Percentiles rank a stretch among this genome's conserved stretches.
These are phyloP conservation scores for Phortica variegata DNA, from an alignment of 1,140 invertebrate genomes.

Conservation along the genomic window DNA sequence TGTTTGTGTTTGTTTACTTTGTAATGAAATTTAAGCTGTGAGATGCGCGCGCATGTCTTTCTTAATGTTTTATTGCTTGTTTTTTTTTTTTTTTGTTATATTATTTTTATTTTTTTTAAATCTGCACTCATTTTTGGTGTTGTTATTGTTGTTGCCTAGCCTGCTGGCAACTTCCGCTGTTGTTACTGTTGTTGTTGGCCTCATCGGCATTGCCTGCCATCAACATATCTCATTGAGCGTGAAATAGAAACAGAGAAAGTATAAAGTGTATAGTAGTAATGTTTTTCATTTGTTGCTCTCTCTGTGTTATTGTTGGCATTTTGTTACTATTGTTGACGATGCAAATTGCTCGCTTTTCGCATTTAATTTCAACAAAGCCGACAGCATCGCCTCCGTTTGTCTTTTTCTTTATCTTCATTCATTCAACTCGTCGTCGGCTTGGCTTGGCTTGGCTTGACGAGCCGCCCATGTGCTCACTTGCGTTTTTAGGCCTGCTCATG, in stretches of 20 bases:
- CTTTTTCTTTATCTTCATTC: conserved; percentile 15
- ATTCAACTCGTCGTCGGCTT: no score
- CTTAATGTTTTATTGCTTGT: no score
- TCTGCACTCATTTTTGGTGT: conserved; percentile 28
- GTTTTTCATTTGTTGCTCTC: conserved; percentile 13
- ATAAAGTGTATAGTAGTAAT: conserved; percentile 50
- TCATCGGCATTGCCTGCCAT: conserved; percentile 17
- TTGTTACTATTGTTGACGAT: conserved; percentile 20
- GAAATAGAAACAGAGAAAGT: conserved; percentile 57
- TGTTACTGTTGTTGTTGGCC: conserved; percentile 24
- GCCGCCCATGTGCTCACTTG: no score
- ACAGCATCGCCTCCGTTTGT: conserved; percentile 5
- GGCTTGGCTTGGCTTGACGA: no score
- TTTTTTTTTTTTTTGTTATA: no score
- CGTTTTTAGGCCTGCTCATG: no score
- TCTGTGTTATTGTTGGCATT: conserved; percentile 8
- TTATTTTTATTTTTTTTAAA: conserved; percentile 10
- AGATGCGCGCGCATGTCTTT: no score
- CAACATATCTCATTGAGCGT: conserved; percentile 56
- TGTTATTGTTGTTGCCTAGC: conserved; percentile 23
- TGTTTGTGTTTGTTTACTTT: no score
- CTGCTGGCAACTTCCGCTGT: conserved; percentile 42
- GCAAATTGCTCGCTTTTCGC: conserved; percentile 26
- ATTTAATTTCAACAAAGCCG: conserved; percentile 18
- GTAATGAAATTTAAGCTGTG: no score